Base-by-base conservation (phyloP, 2,888 invertebrate species). In the Stramonita haemastoma region DNA sequence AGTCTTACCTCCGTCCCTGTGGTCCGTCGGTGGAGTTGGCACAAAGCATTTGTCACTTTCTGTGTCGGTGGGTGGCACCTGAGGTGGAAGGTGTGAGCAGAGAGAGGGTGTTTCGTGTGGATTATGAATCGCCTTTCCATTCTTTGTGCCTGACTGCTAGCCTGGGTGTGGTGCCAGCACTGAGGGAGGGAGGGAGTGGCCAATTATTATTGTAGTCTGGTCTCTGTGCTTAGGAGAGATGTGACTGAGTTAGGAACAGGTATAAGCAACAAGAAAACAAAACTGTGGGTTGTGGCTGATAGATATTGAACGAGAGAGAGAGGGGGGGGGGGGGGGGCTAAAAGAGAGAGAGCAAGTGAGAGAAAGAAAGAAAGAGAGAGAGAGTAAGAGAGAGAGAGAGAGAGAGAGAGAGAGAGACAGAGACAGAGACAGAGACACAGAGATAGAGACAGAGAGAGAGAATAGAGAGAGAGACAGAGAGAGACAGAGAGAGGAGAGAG, bases 61-160 rank as follows among this genome's bases (percentile, higher is more conserved):
- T 79, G 79, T 79, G 79, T 79, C 79, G 79, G 79, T 79, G 34
- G n/a, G 17, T 79, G 79, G 17, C 79, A 79, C 79, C 79, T 79
- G 22, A 34, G 79, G 79, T 79, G 17, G 22, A n/a, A 79, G 79
- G 79, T 79, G 79, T 34, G 79, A 79, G 17, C 34, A 19, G 32
- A 32, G 32, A 19, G 79, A 32, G 32, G 34, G 5, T 13, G 34
- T 17, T 32, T 32, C 0, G 34, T 79, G 34, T 26, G 79, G 13
- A 15, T 79, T 79, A 79, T 79, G 79, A 79, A 34, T 79, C 79
- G 17, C 79, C 79, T 79, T 34, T 29, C 22, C 4, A 46, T 46
- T 46, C 46, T 46, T 46, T 46, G 46, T 46, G 46, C 46, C 46
- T n/a, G n/a, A n/a, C n/a, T n/a, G n/a, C n/a, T 46, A 46, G 46